Base-by-base conservation (phyloP, 2,888 invertebrate genomes). In the Biston stratarius region DNA sequence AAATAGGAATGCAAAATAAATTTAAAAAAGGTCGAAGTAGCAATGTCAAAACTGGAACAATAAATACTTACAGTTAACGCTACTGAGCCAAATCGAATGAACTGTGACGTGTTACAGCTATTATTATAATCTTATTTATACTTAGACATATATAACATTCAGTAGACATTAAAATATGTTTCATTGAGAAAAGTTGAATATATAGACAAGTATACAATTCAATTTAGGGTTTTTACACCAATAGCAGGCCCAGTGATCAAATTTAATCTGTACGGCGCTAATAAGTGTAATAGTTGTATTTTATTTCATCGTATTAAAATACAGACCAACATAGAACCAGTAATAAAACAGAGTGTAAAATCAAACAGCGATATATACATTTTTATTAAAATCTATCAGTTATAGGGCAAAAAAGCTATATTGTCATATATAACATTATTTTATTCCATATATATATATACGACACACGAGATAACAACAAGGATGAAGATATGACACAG, bases 61-160 rank as follows among this genome's bases (percentile, higher is more conserved):
- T 78, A 80, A 71, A 82, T 82, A 83, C 83, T 86, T 84, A 88
- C 77, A 83, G 74, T 82, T 83, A 84, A 84, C 77, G 77, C 87
- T 90, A 92, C 88, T 86, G 90, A 91, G 89, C 88, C 84, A 85
- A 87, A 87, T 83, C 77, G 79, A 84, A 81, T 88, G 84, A 87
- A 85, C 83, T 81, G 84, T 82, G 84, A 85, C 86, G 83, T 77
- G 77, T 84, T 83, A 83, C 81, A 84, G 80, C 84, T 88, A 87
- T 82, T 69, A 69, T 77, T 45, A 82, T 85, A 84, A 85, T 79
- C 88, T 88, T 91, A 90, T 81, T 81, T 79, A 83, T 89, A 89
- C 90, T 90, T 93, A 91, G 89, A 92, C 91, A 93, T 92, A 92
- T 91, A 91, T 92, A 93, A 93, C 93, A 92, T 93, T 92, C 87